These are phyloP conservation scores for Gryon sp. DNA, from an alignment of 1,140 invertebrate genomes.

Conservation along the genomic window DNA sequence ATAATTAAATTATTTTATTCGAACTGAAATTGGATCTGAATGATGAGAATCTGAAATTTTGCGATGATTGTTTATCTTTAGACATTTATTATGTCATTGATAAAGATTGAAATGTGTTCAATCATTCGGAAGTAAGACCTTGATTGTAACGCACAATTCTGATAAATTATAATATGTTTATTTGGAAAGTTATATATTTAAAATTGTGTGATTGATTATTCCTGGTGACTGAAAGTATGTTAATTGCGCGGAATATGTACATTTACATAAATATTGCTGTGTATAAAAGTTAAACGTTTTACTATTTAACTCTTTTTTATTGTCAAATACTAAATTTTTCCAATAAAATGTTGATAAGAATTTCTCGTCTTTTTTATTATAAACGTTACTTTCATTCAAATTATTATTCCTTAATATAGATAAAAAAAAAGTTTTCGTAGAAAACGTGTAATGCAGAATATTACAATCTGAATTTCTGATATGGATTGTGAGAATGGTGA, in stretches of 20 bases:
- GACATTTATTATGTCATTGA: neutral
- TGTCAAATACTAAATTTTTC: constrained; percentile 50
- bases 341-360: constrained; percentile 48
- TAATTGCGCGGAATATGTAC: constrained; percentile 4
- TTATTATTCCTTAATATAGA: neutral
- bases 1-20: too few species aligned
- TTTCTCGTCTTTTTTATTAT: neutral
- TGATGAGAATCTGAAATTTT: constrained; percentile 1
- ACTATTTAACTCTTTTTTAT: constrained; percentile 56
- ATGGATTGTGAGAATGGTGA: too few species aligned
- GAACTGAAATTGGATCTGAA: too few species aligned
- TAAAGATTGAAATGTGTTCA: neutral
- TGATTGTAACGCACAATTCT: neutral
- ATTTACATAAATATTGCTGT: constrained; percentile 38
- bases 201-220: too few species aligned
- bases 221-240: too few species aligned
- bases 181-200: too few species aligned
- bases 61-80: too few species aligned
- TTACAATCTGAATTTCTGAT: too few species aligned
- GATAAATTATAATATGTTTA: constrained; percentile 3
- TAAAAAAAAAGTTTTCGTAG: neutral
- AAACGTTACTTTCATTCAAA: neutral
- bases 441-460: too few species aligned
- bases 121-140: constrained; percentile 19
- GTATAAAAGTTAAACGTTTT: constrained; percentile 40